Percentiles rank a stretch among this genome's conserved stretches.
phyloP scores from a whole-genome alignment of 2,797 vertebrate genomes.

The Ambastaia sidthimunki region DNA sequence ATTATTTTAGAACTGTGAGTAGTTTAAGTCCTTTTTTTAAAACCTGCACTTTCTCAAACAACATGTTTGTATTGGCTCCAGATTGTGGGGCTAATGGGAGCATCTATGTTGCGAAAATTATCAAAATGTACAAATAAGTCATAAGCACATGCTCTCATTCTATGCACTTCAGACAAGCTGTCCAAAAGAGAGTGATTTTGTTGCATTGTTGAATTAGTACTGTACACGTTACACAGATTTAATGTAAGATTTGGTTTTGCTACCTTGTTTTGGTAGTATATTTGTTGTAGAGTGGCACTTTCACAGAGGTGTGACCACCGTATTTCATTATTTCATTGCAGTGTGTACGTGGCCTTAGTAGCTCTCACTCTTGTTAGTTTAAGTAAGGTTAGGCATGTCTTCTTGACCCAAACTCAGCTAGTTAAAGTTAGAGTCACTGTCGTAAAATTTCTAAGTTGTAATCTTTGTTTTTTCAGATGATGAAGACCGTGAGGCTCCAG shows the following conservation, averaged over 20 bases:
- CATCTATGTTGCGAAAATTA: background rate
- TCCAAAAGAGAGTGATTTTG: background rate
- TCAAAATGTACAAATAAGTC: background rate
- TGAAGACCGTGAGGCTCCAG: conserved; percentile 92
- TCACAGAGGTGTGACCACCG: background rate
- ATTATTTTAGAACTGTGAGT: background rate
- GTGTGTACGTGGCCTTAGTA: conserved; percentile 16
- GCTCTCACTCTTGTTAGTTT: background rate
- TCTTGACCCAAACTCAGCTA: background rate
- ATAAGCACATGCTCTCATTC: background rate
- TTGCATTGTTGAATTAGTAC: background rate
- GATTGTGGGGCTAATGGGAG: background rate
- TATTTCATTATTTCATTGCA: background rate
- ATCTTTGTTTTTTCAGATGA: conserved; percentile 81
- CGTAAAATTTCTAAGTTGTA: background rate
- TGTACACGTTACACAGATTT: background rate
- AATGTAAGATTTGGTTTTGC: too few relatives aligned
- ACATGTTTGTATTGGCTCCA: background rate
- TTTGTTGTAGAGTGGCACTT: background rate
- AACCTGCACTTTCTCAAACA: background rate
- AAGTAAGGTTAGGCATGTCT: background rate
- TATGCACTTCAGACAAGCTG: background rate
- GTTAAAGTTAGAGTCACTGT: background rate
- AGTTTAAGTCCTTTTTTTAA: background rate
- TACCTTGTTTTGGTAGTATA: background rate